phyloP scores from a whole-genome alignment of 2,888 invertebrate species.

The Eilema depressum region DNA sequence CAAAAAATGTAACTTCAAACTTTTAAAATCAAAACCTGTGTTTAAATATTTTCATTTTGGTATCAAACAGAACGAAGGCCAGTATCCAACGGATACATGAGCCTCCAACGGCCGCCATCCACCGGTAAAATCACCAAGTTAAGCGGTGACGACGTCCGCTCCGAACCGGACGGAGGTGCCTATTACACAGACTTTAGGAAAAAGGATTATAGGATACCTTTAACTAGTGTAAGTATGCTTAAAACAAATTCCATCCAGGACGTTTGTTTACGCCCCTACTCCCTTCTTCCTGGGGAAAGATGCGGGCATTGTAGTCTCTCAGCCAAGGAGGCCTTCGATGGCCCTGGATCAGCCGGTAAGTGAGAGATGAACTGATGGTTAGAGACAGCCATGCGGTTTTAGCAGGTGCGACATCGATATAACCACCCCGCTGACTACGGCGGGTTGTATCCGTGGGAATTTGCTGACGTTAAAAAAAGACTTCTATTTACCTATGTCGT shows the following conservation, averaged over 20 bases:
- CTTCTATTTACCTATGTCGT: too few species aligned
- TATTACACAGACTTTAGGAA: conserved; percentile 81
- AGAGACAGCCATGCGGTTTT: too few species aligned
- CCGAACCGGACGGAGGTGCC: conserved; percentile 81
- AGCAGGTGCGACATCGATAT: too few species aligned
- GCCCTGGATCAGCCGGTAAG: too few species aligned
- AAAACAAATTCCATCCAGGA: not conserved
- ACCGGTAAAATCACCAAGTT: conserved; percentile 67
- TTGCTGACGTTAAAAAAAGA: too few species aligned
- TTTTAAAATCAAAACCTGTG: not conserved
- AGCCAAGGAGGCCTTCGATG: too few species aligned
- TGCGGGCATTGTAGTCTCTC: too few species aligned
- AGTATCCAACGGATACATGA: conserved; percentile 85
- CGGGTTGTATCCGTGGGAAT: too few species aligned
- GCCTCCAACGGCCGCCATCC: conserved; percentile 80
- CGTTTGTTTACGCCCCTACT: not conserved
- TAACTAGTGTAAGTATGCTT: conserved; percentile 81
- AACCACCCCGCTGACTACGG: too few species aligned
- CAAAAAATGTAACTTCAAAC: too few species aligned
- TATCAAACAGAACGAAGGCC: conserved; percentile 76
- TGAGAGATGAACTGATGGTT: too few species aligned
- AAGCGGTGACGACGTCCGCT: conserved; percentile 74
- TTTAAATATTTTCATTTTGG: not conserved
- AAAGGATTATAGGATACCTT: conserved; percentile 84
- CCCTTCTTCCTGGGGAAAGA: too few species aligned